A percentile compares a stretch with the other conserved stretches of the same genome.
Conservation (phyloP, 2,888 invertebrate genomes). For the Cecidostiba fungosa region DNA sequence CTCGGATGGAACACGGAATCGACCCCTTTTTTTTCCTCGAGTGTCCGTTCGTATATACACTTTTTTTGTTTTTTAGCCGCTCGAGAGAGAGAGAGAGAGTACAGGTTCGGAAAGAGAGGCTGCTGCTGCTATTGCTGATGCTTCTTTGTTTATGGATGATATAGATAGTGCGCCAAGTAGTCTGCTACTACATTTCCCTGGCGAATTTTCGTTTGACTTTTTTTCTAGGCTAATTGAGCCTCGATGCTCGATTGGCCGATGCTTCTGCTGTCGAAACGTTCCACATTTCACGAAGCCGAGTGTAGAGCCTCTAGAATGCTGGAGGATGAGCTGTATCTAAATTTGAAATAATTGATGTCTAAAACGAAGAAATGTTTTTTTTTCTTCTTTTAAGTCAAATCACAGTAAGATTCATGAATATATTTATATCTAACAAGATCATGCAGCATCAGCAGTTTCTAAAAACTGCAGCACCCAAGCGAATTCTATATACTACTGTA, state of each 20-base stretch:
- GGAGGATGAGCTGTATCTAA: not conserved
- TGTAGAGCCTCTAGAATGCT: not conserved
- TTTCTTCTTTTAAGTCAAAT: too few species aligned
- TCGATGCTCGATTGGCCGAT: not conserved
- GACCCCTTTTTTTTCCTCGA: constrained; percentile 36
- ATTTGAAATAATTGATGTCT: not conserved
- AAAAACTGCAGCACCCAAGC: not conserved
- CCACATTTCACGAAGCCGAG: not conserved
- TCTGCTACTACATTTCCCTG: not conserved
- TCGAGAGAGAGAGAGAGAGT: not conserved
- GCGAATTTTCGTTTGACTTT: constrained; percentile 5
- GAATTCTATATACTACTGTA: not conserved
- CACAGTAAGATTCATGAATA: too few species aligned
- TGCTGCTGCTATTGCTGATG: not conserved
- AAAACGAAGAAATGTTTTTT: too few species aligned
- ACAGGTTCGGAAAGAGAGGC: not conserved
- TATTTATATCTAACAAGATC: too few species aligned
- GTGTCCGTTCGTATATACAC: not conserved
- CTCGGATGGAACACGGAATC: constrained; percentile 5
- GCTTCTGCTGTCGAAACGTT: not conserved
- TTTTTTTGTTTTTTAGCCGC: not conserved
- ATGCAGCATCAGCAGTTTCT: not conserved
- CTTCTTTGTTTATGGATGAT: constrained; percentile 12
- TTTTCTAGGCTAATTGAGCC: constrained; percentile 13
- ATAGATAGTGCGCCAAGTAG: not conserved